A percentile compares a stretch with the other conserved stretches of the same genome.
Evolutionary conservation across 2,113 vertebrate genomes (phyloP).

Genomic region (Tinamus guttatus): DNA sequence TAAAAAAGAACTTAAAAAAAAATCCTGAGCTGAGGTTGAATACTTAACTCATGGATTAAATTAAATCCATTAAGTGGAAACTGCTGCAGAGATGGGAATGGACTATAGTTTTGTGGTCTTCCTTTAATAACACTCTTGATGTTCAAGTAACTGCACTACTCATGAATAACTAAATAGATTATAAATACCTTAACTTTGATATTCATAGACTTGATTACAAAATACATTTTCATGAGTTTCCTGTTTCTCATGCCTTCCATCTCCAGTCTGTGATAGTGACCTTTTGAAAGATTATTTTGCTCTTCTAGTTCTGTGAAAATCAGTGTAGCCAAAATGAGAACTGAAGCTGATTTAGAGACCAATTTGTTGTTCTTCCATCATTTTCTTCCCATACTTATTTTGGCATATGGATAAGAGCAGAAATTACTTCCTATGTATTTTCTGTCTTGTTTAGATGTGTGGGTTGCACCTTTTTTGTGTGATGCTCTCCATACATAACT

Average conservation of each 20-base stretch:
- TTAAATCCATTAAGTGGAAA: not conserved
- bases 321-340: not conserved
- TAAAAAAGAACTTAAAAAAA: not conserved
- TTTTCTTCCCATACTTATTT: not conserved
- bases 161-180: conserved; percentile 19
- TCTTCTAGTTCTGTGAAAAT: conserved; percentile 7
- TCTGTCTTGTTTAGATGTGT: not conserved
- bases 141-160: not conserved
- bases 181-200: conserved; percentile 53
- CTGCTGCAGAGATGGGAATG: accelerated
- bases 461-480: not conserved
- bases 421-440: not conserved
- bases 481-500: not conserved
- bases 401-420: no score
- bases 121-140: not conserved
- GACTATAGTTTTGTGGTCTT: not conserved
- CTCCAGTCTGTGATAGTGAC: conserved; percentile 5
- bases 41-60: not conserved
- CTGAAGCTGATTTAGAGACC: not conserved
- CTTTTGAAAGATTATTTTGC: not conserved
- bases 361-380: not conserved
- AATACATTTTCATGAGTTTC: conserved; percentile 21
- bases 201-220: conserved; percentile 39
- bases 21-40: not conserved
- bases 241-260: conserved; percentile 54